Percentiles rank a stretch among this genome's conserved stretches.
Conservation (phyloP, 2,888 invertebrate species). For the Chrysomela aeneicollis region DNA sequence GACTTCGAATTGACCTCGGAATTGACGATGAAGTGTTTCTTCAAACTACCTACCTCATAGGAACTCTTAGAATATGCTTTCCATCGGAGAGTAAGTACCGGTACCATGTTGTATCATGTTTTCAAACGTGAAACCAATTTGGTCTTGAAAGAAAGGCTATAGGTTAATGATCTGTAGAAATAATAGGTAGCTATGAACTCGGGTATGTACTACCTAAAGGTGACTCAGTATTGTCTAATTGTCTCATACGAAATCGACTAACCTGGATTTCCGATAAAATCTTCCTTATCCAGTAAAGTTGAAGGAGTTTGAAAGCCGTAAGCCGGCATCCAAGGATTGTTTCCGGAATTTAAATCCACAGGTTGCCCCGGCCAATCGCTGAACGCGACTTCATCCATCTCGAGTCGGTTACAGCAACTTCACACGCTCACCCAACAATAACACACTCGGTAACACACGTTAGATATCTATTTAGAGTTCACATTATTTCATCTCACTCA, state of each 20-base stretch:
- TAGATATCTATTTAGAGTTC: background rate
- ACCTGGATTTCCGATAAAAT: slow-evolving; percentile 72
- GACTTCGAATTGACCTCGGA: too few relatives aligned
- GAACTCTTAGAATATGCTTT: too few relatives aligned
- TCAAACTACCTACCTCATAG: too few relatives aligned
- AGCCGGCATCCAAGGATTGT: slow-evolving; percentile 81
- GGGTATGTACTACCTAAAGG: too few relatives aligned
- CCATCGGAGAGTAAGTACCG: too few relatives aligned
- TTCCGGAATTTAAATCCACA: slow-evolving; percentile 65
- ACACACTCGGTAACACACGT: slow-evolving; percentile 12
- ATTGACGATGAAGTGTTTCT: too few relatives aligned
- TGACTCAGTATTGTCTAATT: slow-evolving; percentile 26
- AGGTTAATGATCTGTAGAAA: too few relatives aligned
- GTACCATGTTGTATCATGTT: too few relatives aligned
- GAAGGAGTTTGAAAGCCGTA: slow-evolving; percentile 78
- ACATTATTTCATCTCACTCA: slow-evolving; percentile 10
- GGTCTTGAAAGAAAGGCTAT: too few relatives aligned
- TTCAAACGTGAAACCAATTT: too few relatives aligned
- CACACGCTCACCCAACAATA: slow-evolving; percentile 47
- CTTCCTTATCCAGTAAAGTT: slow-evolving; percentile 63
- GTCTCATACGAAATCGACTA: slow-evolving; percentile 53
- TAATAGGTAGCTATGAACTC: too few relatives aligned
- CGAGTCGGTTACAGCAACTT: slow-evolving; percentile 54
- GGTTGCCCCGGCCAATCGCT: slow-evolving; percentile 72
- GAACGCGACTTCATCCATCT: slow-evolving; percentile 69